phyloP scores from a whole-genome alignment of 1,140 invertebrate species.

The Drosophila virilis region DNA sequence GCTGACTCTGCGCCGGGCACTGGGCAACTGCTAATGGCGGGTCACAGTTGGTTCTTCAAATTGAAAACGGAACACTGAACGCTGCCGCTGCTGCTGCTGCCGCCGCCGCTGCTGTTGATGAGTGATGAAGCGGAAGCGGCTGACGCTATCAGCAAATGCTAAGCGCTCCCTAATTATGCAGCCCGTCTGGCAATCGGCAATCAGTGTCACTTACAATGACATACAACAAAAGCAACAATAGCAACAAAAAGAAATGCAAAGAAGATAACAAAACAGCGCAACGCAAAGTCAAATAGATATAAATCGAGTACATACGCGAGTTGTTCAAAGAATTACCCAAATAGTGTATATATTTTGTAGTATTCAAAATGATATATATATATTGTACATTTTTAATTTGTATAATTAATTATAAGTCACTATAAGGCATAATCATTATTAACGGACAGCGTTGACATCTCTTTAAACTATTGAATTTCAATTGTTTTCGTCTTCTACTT shows the following conservation, averaged over 20 bases:
- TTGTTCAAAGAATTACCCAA: constrained; percentile 12
- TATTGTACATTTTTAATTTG: too few species aligned
- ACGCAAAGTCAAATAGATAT: constrained; percentile 27
- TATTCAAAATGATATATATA: too few species aligned
- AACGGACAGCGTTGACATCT: neutral
- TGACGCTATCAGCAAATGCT: constrained; percentile 47
- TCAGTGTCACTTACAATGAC: constrained; percentile 58
- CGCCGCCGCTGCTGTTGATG: constrained; percentile 17
- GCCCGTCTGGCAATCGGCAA: constrained; percentile 44
- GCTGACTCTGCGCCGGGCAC: neutral
- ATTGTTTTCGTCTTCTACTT: too few species aligned
- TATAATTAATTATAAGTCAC: too few species aligned
- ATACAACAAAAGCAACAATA: constrained; percentile 34
- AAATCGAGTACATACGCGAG: constrained; percentile 31
- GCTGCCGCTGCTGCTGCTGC: neutral
- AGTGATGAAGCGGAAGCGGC: constrained; percentile 42
- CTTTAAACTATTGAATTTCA: too few species aligned
- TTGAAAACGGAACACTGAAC: constrained; percentile 32
- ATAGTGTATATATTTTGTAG: neutral
- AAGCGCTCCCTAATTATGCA: constrained; percentile 56
- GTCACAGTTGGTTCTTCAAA: constrained; percentile 30
- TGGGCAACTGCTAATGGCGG: constrained; percentile 14
- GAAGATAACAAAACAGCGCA: constrained; percentile 30
- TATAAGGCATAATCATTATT: neutral
- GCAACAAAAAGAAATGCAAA: constrained; percentile 8